Conservation (phyloP, 2,797 vertebrate genomes). For the Adrianichthys oophorus region DNA sequence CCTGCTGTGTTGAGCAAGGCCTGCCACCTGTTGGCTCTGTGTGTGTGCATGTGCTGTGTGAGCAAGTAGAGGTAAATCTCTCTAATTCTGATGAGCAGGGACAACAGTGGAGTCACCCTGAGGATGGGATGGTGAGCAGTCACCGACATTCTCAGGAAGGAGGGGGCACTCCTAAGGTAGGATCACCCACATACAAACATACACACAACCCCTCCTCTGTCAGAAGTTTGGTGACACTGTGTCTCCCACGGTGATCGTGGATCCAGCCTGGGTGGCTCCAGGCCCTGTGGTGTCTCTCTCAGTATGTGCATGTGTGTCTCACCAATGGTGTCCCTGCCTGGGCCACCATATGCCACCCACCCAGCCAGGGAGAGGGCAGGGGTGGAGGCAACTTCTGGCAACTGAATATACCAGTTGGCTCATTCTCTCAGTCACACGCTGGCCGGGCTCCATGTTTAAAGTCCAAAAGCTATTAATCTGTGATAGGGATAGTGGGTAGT, state of each 20-base stretch:
- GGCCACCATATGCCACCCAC: slow-evolving; percentile 78
- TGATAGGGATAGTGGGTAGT: slow-evolving; percentile 50
- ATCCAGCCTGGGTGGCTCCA: slow-evolving; percentile 78
- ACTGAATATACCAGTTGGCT: slow-evolving; percentile 77
- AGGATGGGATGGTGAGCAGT: slow-evolving; percentile 60
- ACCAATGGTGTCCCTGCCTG: slow-evolving; percentile 72
- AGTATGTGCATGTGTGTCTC: slow-evolving; percentile 57
- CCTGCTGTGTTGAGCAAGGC: slow-evolving; percentile 75
- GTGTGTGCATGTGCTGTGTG: slow-evolving; percentile 60
- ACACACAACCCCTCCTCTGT: slow-evolving; percentile 64
- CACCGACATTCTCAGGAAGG: slow-evolving; percentile 63
- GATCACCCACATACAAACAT: slow-evolving; percentile 54
- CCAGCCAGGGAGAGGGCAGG: slow-evolving; percentile 55
- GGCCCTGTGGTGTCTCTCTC: slow-evolving; percentile 69
- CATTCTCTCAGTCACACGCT: slow-evolving; percentile 77
- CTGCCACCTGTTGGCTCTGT: slow-evolving; percentile 78
- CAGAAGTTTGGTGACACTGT: slow-evolving; percentile 73
- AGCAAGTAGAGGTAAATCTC: slow-evolving; percentile 76
- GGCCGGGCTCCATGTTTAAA: slow-evolving; percentile 75
- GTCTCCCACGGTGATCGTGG: slow-evolving; percentile 74
- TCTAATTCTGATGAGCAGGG: slow-evolving; percentile 79
- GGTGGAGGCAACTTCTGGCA: slow-evolving; percentile 68
- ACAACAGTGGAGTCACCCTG: slow-evolving; percentile 76
- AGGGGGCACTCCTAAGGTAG: slow-evolving; percentile 55
- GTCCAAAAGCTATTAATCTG: slow-evolving; percentile 73